Evolutionary conservation across 2,797 vertebrate genomes (phyloP).

Genomic region (Lithobates sylvaticus): DNA sequence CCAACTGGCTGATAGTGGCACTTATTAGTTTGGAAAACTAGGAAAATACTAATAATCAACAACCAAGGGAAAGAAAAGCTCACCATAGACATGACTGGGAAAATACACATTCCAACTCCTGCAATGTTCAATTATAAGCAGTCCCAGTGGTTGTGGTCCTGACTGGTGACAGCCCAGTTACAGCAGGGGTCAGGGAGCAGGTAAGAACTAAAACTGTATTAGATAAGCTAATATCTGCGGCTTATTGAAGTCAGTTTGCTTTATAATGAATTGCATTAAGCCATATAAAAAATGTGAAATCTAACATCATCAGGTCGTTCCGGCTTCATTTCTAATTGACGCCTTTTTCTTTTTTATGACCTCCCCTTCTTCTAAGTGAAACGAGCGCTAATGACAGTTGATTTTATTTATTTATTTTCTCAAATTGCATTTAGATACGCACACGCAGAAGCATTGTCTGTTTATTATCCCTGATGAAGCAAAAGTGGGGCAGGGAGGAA

Average conservation of each 20-base stretch:
- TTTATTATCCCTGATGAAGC: constrained; percentile 57
- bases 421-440: constrained; percentile 78
- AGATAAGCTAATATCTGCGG: constrained; percentile 77
- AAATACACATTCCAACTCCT: constrained; percentile 45
- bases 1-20: constrained; percentile 94
- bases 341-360: constrained; percentile 79
- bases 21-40: constrained; percentile 99
- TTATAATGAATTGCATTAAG: constrained; percentile 83
- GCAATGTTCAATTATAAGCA: constrained; percentile 54
- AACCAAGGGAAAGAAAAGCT: constrained; percentile 68
- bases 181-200: constrained; percentile 61
- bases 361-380: constrained; percentile 81
- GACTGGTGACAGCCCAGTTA: constrained; percentile 56
- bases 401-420: constrained; percentile 87
- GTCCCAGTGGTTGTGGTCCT: constrained; percentile 56
- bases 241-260: constrained; percentile 78
- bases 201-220: constrained; percentile 74
- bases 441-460: constrained; percentile 66
- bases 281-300: constrained; percentile 79
- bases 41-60: constrained; percentile 99
- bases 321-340: constrained; percentile 81
- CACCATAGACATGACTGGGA: constrained; percentile 55
- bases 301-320: constrained; percentile 79
- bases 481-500: constrained; percentile 3
- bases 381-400: constrained; percentile 85